Base-by-base conservation (phyloP, 1,140 invertebrate species). In the Drosophila elegans region DNA sequence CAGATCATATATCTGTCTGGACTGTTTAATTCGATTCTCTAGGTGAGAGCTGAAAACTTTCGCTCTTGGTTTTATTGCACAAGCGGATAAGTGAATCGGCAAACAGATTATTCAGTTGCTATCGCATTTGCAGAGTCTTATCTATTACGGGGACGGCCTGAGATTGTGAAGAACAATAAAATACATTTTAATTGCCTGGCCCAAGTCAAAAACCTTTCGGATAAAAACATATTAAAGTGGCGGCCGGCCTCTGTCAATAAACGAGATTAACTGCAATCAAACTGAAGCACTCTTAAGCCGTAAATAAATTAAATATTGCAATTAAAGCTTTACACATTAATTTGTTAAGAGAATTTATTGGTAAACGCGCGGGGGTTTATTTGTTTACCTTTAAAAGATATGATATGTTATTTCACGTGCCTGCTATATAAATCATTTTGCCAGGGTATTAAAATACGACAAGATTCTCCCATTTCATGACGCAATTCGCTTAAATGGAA, bases 51-150 rank as follows among this genome's bases (percentile, higher is more conserved):
- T 27, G 27, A 44, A 6, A 66, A 68, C 64, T 66, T 68, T 68
- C 61, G 46, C 64, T 68, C 64, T 44, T 68, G 46, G 36, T 66
- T 52, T 68, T 52, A 68, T 53, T 66, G 46, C 64, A 29, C 38
- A 64, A 66, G 39, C 45, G 60, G 61, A 66, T 53, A 29, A 25
- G 60, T 29, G 27, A 46, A 25, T 34, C 36, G 38, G 13, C 34
- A n/a, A 42, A 7, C 9, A 57, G 59, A 51, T 67, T 51, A 51
- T 41, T 64, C 16, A n/a, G 7, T 42, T 11, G 11, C 44, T 66
- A 60, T 68, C 64, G 11, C 45, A 32, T 12, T 29, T 4, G 16
- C n/a, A 11, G 27, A 11, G 13, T 29, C 32, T 66, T 68, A 68
- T 66, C 64, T 44, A 13, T 38, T 9, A 27, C 10, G 36, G 10